These are phyloP conservation scores for Microtus pennsylvanicus DNA, from an alignment of 2,113 vertebrate species.

Conservation along the genomic window DNA sequence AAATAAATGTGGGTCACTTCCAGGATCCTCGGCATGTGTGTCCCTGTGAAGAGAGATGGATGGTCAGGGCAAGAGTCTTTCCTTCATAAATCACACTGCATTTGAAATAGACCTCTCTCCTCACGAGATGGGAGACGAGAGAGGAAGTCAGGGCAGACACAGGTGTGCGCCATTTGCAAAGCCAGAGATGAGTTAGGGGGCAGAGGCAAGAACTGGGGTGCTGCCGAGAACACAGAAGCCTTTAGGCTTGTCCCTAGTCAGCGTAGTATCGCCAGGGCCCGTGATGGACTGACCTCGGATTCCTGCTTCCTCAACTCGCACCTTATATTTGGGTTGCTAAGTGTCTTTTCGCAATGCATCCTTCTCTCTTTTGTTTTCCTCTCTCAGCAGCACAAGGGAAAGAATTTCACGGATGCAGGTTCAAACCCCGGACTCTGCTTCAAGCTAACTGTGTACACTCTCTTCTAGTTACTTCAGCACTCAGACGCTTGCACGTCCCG, in stretches of 20 bases:
- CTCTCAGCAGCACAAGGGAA: neutral
- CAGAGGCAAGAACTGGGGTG: slow-evolving; percentile 11
- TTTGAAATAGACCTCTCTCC: slow-evolving; percentile 82
- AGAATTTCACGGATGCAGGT: neutral
- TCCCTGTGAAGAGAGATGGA: slow-evolving; percentile 74
- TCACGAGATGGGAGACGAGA: slow-evolving; percentile 79
- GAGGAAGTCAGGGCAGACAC: slow-evolving; percentile 71
- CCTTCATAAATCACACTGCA: slow-evolving; percentile 84
- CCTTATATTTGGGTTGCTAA: neutral
- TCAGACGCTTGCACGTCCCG: neutral
- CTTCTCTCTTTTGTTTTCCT: neutral
- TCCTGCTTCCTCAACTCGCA: neutral
- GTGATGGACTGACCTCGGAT: neutral
- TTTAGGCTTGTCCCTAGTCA: neutral
- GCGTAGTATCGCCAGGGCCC: neutral
- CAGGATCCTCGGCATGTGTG: slow-evolving; percentile 73
- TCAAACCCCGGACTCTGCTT: neutral
- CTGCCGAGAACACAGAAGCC: neutral
- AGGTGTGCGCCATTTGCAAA: slow-evolving; percentile 57
- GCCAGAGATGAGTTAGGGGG: slow-evolving; percentile 79
- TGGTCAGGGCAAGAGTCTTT: slow-evolving; percentile 76
- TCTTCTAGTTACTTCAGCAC: neutral
- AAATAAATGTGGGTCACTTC: slow-evolving; percentile 79
- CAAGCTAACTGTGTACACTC: neutral
- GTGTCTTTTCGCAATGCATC: neutral